Evolutionary conservation across 2,113 vertebrate species (phyloP).

Genomic region (Pygathrix nemaeus): DNA sequence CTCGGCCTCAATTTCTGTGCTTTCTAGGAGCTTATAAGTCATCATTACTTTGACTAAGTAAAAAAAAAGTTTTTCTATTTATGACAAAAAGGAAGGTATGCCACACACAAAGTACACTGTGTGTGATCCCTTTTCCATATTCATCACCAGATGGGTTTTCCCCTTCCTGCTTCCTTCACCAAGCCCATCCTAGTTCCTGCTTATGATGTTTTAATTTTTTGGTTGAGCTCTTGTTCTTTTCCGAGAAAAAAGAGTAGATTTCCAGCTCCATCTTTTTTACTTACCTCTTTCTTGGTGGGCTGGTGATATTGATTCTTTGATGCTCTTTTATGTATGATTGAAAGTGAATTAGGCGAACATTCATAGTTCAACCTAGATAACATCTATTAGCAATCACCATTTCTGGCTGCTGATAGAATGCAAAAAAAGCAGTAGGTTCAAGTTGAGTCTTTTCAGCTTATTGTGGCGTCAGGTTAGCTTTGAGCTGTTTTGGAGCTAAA

Average conservation of each 20-base stretch:
- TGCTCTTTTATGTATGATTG: neutral
- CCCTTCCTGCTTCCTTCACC: neutral
- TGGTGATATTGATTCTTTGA: neutral
- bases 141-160: neutral
- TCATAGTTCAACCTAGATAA: neutral
- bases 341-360: neutral
- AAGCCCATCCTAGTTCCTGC: neutral
- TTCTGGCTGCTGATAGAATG: neutral
- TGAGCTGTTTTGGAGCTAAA: neutral
- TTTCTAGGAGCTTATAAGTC: neutral
- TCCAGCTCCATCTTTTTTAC: neutral
- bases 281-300: neutral
- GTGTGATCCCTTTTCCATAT: neutral
- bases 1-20: neutral
- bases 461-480: neutral
- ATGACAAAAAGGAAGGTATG: neutral
- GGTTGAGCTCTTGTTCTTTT: neutral
- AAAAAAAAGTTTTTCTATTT: neutral
- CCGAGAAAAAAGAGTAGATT: neutral
- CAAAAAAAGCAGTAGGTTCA: neutral
- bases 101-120: accelerated
- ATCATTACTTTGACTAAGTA: neutral
- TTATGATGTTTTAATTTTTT: neutral
- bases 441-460: neutral
- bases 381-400: neutral